Conservation (phyloP, 92 coral and sea anemone genomes). For the Metridium senile region DNA sequence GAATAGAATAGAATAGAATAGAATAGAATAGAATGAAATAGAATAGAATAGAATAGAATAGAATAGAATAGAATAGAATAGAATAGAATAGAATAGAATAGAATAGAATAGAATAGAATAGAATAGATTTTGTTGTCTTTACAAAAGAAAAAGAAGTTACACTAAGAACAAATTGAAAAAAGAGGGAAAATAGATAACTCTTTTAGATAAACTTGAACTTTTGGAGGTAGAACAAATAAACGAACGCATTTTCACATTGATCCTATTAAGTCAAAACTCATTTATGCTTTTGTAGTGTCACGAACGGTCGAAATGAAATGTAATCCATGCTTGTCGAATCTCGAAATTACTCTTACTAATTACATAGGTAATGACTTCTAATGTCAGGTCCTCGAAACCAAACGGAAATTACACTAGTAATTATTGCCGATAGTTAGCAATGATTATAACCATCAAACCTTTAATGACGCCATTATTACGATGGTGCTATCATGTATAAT, state of each 20-base stretch:
- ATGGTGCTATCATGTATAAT: not conserved
- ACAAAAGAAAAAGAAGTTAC: too few species aligned
- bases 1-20: too few species aligned
- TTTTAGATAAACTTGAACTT: too few species aligned
- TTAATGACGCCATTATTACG: not conserved
- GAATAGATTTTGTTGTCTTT: too few species aligned
- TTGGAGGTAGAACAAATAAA: not conserved
- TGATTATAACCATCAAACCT: not conserved
- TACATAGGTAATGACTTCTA: slow-evolving; percentile 3
- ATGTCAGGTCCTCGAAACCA: not conserved
- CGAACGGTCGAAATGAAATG: not conserved
- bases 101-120: too few species aligned
- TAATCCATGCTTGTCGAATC: not conserved
- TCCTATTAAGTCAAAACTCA: not conserved
- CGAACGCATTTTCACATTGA: not conserved
- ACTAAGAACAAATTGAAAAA: too few species aligned
- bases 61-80: too few species aligned
- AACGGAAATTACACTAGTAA: slow-evolving; percentile 21
- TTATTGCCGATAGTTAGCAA: slow-evolving; percentile 2
- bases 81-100: too few species aligned
- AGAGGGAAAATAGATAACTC: too few species aligned
- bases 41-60: too few species aligned
- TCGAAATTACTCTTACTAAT: not conserved
- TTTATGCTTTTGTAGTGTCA: not conserved
- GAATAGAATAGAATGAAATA: too few species aligned